Evolutionary conservation across 1,140 invertebrate genomes (phyloP).

Genomic region (Aphis gossypii): DNA sequence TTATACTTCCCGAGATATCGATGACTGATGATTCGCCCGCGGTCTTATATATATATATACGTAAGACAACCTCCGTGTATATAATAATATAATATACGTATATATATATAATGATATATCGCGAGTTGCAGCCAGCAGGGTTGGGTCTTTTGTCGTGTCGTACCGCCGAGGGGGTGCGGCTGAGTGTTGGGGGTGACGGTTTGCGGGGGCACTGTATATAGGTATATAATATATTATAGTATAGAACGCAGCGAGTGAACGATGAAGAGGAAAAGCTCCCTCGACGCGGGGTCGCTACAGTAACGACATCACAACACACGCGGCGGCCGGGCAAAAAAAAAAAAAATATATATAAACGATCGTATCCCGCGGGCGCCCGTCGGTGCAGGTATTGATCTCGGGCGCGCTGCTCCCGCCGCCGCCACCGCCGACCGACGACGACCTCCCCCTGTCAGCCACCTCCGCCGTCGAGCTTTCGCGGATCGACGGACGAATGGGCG

Average conservation of each 20-base stretch:
- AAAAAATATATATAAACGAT: neutral
- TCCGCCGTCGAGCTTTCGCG: constrained; percentile 7
- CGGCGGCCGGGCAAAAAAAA: neutral
- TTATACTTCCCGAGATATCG: neutral
- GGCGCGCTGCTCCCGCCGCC: neutral
- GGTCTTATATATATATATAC: neutral
- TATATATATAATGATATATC: neutral
- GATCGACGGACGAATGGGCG: constrained; percentile 52
- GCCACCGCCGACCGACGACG: neutral
- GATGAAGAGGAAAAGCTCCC: constrained; percentile 37
- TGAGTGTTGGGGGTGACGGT: neutral
- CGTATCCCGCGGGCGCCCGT: constrained; percentile 14
- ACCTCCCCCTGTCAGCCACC: neutral
- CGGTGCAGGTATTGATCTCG: constrained; percentile 48
- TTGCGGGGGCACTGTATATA: neutral
- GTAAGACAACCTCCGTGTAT: neutral
- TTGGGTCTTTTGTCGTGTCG: constrained; percentile 11
- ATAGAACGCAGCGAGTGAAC: neutral
- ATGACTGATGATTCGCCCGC: neutral
- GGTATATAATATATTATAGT: neutral
- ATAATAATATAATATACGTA: neutral
- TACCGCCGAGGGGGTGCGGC: neutral
- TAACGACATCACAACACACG: constrained; percentile 58
- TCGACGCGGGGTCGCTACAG: constrained; percentile 52
- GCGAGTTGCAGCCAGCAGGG: neutral